Evolutionary conservation across 2,888 invertebrate species (phyloP).

Genomic region (Drosophila anceps): DNA sequence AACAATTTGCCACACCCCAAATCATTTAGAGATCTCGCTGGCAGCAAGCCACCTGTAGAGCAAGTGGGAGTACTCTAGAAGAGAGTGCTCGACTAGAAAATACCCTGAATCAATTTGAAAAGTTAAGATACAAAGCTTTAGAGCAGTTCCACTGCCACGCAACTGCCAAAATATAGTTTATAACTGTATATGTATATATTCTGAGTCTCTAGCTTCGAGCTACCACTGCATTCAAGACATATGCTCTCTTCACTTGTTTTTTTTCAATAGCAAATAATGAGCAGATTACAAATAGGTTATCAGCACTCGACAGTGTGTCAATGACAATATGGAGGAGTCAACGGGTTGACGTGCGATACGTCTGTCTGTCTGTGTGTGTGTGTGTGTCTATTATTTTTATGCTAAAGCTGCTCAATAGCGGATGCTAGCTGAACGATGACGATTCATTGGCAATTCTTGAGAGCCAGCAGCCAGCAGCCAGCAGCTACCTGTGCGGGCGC

Average conservation of each 20-base stretch:
- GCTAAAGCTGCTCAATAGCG: conserved; percentile 1
- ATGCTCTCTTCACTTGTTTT: background rate
- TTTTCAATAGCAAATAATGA: background rate
- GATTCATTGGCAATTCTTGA: conserved; percentile 9
- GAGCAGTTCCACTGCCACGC: no score
- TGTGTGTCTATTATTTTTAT: background rate
- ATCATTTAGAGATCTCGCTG: no score
- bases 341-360: conserved; percentile 1
- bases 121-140: no score
- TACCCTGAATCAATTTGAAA: background rate
- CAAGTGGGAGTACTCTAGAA: background rate
- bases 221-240: no score
- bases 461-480: no score
- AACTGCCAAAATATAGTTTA: no score
- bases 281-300: conserved; percentile 1
- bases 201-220: no score
- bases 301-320: conserved; percentile 4
- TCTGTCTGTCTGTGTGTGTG: background rate
- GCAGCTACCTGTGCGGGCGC: background rate
- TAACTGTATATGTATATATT: no score
- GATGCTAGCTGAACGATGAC: conserved; percentile 9
- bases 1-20: no score
- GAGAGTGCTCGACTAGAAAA: background rate
- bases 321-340: background rate
- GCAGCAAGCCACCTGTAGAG: no score